phyloP scores from a whole-genome alignment of 2,888 invertebrate genomes.

The Cheilosia scutellata region DNA sequence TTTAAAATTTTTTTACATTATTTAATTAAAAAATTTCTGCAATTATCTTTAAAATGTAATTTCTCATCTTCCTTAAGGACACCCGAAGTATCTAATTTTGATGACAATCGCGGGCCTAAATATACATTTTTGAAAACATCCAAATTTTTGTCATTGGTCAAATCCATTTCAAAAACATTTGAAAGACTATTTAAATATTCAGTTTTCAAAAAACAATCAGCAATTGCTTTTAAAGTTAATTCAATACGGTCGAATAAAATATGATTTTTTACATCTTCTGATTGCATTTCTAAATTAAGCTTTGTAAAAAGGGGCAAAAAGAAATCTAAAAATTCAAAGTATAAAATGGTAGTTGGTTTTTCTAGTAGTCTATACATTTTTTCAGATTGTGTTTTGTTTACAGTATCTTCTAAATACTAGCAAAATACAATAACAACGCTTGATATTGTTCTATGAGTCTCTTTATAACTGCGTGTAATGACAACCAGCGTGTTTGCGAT shows the following conservation, averaged over 20 bases:
- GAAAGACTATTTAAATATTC: background rate
- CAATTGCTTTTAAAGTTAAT: constrained; percentile 16
- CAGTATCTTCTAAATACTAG: constrained; percentile 13
- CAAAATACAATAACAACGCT: constrained; percentile 1
- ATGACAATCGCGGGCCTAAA: background rate
- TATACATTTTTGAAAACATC: background rate
- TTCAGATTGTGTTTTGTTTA: constrained; percentile 22
- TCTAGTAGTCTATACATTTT: constrained; percentile 11
- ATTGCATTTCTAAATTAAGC: constrained; percentile 16
- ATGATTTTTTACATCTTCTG: constrained; percentile 4
- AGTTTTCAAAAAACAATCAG: constrained; percentile 11
- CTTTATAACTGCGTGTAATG: background rate
- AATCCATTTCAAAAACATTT: constrained; percentile 29
- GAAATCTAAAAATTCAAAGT: constrained; percentile 2
- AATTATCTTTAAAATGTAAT: background rate
- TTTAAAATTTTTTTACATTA: background rate
- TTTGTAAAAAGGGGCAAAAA: constrained; percentile 6
- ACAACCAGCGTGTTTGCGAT: constrained; percentile 1
- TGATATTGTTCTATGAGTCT: constrained; percentile 3
- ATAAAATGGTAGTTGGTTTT: constrained; percentile 6
- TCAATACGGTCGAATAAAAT: background rate
- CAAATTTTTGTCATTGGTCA: background rate
- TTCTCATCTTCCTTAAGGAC: background rate
- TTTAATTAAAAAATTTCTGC: background rate
- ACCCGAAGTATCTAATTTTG: background rate